Conservation (phyloP, 2,113 vertebrate species). For the Corydoras sp. region DNA sequence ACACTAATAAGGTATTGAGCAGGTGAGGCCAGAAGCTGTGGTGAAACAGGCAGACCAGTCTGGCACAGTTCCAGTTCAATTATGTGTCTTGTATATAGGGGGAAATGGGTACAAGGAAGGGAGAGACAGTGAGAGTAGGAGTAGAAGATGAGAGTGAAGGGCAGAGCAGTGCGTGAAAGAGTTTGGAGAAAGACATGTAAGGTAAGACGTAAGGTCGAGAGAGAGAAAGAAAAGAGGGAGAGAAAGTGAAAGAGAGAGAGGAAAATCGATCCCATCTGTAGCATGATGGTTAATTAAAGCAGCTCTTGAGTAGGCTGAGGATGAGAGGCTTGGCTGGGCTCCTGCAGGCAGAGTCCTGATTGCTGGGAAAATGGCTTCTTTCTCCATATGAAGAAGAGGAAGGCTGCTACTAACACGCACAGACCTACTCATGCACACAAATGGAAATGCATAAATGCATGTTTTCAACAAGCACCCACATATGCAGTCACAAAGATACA, state of each 20-base stretch:
- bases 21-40: slow-evolving; percentile 74
- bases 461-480: slow-evolving; percentile 35
- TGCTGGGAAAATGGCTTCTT: slow-evolving; percentile 98
- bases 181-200: slow-evolving; percentile 52
- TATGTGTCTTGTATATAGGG: slow-evolving; percentile 81
- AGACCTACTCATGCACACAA: slow-evolving; percentile 48
- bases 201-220: slow-evolving; percentile 50
- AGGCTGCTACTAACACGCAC: slow-evolving; percentile 81
- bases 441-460: slow-evolving; percentile 41
- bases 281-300: slow-evolving; percentile 99
- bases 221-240: slow-evolving; percentile 54
- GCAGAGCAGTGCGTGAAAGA: slow-evolving; percentile 61
- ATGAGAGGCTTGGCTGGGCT: slow-evolving; percentile 97
- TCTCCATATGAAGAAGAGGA: slow-evolving; percentile 91
- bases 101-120: slow-evolving; percentile 39
- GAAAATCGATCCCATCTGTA: slow-evolving; percentile 99
- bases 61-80: slow-evolving; percentile 81
- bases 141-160: slow-evolving; percentile 41
- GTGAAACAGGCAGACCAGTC: slow-evolving; percentile 55
- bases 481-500: slow-evolving; percentile 21
- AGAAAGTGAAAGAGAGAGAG: slow-evolving; percentile 37
- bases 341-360: slow-evolving; percentile 92
- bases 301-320: slow-evolving; percentile 95
- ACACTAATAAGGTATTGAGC: slow-evolving; percentile 99
- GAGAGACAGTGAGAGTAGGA: slow-evolving; percentile 58